A percentile compares a stretch with the other conserved stretches of the same genome.
These are phyloP conservation scores for Zaprionus gabonicus DNA, from an alignment of 1,140 invertebrate species.

Conservation along the genomic window DNA sequence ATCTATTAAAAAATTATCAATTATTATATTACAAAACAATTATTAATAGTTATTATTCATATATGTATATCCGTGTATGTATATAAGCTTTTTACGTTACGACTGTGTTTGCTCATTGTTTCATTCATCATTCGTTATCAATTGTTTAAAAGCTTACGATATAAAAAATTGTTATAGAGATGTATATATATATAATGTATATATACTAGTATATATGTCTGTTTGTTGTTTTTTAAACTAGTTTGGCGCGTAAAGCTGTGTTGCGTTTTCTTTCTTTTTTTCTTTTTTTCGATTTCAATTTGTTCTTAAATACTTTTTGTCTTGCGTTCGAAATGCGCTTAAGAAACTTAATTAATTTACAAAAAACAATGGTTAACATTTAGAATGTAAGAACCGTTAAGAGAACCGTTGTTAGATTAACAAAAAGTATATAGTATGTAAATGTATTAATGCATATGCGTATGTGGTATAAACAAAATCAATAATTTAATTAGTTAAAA, in stretches of 20 bases:
- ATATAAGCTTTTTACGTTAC: slow-evolving; percentile 58
- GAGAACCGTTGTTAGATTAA: slow-evolving; percentile 36
- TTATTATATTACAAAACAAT: slow-evolving; percentile 78
- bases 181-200: slow-evolving; percentile 25
- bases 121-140: slow-evolving; percentile 5
- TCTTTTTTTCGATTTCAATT: slow-evolving; percentile 54
- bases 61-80: slow-evolving; percentile 54
- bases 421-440: slow-evolving; percentile 26
- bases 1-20: slow-evolving; percentile 53
- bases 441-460: not conserved
- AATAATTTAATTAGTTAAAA: slow-evolving; percentile 70
- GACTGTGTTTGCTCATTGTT: slow-evolving; percentile 31
- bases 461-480: slow-evolving; percentile 28
- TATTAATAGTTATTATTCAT: slow-evolving; percentile 47
- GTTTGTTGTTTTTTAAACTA: slow-evolving; percentile 74
- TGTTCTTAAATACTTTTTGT: slow-evolving; percentile 76
- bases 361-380: slow-evolving; percentile 76
- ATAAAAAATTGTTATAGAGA: slow-evolving; percentile 40
- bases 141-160: slow-evolving; percentile 45
- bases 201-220: slow-evolving; percentile 44
- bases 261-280: slow-evolving; percentile 72
- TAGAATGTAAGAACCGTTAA: slow-evolving; percentile 69
- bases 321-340: slow-evolving; percentile 75
- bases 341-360: slow-evolving; percentile 73
- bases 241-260: slow-evolving; percentile 82